Conservation (phyloP, 2,797 vertebrate genomes). For the Micromesistius poutassou region DNA sequence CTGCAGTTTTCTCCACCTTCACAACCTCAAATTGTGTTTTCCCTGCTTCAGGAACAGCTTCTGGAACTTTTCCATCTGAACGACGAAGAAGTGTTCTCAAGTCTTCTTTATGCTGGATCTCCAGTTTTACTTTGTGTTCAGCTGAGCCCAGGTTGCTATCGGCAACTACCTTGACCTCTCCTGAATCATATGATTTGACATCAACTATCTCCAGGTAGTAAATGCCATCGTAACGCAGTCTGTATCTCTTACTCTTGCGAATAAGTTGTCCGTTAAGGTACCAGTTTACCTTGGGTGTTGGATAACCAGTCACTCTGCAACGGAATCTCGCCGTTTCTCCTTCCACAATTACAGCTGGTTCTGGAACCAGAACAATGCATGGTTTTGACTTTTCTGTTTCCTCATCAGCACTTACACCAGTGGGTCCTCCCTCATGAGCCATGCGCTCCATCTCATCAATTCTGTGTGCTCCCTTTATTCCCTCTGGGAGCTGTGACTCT, state of each 20-base stretch:
- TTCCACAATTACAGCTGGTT: slow-evolving; percentile 86
- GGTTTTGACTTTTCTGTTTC: slow-evolving; percentile 90
- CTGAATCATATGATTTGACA: slow-evolving; percentile 92
- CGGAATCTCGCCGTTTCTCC: slow-evolving; percentile 92
- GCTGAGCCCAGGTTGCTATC: slow-evolving; percentile 89
- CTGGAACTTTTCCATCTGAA: slow-evolving; percentile 80
- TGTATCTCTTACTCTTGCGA: slow-evolving; percentile 96
- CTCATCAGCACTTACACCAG: slow-evolving; percentile 80
- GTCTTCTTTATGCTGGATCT: slow-evolving; percentile 93
- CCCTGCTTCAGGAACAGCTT: slow-evolving; percentile 68
- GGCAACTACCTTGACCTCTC: slow-evolving; percentile 89
- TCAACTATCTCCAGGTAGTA: slow-evolving; percentile 95
- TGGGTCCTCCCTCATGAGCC: slow-evolving; percentile 85
- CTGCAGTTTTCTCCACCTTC: slow-evolving; percentile 82
- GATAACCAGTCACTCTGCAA: slow-evolving; percentile 95
- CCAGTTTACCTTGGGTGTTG: slow-evolving; percentile 95
- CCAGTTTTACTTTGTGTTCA: slow-evolving; percentile 92
- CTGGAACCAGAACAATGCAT: slow-evolving; percentile 92
- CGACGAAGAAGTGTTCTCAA: slow-evolving; percentile 90
- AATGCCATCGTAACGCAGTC: slow-evolving; percentile 95
- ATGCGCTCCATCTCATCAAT: slow-evolving; percentile 91
- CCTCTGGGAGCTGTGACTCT: slow-evolving; percentile 92
- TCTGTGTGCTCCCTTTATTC: slow-evolving; percentile 81
- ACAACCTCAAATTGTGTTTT: slow-evolving; percentile 87
- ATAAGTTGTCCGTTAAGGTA: slow-evolving; percentile 97